Evolutionary conservation across 92 coral and sea anemone genomes (phyloP), one percentile per base, ranked within the genome.

Genomic region (Pocillopora grandis): DNA sequence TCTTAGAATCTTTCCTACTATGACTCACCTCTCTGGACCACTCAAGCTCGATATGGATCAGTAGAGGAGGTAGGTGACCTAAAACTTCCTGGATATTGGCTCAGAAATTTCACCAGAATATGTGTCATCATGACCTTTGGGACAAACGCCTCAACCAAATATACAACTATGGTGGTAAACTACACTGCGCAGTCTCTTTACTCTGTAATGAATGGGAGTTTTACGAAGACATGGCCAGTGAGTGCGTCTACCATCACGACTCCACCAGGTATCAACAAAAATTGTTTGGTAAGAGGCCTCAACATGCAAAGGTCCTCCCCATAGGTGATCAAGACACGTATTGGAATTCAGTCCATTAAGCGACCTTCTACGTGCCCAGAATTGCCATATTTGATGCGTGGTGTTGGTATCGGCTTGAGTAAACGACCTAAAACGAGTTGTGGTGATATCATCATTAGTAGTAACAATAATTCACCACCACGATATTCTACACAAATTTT

Each of bases 111-210:
- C 49, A 42, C 49, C 49, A 42, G 49, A 42, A 36, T 76, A 9
- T 76, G 80, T n/a, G 33, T 76, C 42, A 59, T 14, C 16, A 59
- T 76, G 67, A 2, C 6, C n/a, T 76, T 76, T 76, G 21, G n/a
- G 3, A 1, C 49, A 42, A 42, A 42, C 49, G 4, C 49, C 4
- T 42, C 49, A 6, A 42, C 7, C 7, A 42, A 42, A 3, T 6
- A 42, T 6, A 42, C 49, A 42, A 6, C 49, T 6, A 42, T 42
- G 7, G 49, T 42, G 49, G 49, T 42, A 6, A 6, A 42, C 49
- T 42, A 42, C 49, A 42, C 7, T 42, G 49, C 4, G 49, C 49
- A 42, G 49, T 42, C 49, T 42, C 49, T 42, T 3, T 42, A 42
- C 7, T 42, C 49, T 6, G 49, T 42, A 3, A 42, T 42, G 49